These are phyloP conservation scores for Lepetodrilus schrolli DNA, from an alignment of 2,888 invertebrate genomes.

Conservation along the genomic window DNA sequence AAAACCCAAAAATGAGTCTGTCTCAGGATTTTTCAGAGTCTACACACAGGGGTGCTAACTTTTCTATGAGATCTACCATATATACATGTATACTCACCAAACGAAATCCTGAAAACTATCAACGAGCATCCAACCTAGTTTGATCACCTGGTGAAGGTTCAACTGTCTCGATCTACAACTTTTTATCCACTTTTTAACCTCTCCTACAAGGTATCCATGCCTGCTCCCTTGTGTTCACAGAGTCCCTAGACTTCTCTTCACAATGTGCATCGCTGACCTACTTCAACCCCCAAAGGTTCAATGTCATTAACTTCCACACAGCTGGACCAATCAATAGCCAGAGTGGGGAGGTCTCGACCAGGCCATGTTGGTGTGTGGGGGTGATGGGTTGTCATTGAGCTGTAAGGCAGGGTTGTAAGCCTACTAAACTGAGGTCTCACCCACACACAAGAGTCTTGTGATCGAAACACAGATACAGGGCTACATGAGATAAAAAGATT, in stretches of 20 bases:
- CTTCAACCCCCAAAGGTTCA: conserved; percentile 25
- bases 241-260: neutral
- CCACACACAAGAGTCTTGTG: neutral
- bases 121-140: no score
- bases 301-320: conserved; percentile 22
- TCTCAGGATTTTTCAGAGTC: no score
- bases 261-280: conserved; percentile 16
- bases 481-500: neutral
- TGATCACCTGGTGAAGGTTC: no score
- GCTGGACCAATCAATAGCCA: conserved; percentile 10
- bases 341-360: conserved; percentile 3
- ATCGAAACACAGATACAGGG: neutral
- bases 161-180: neutral
- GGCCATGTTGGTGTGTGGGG: neutral
- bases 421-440: neutral
- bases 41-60: no score
- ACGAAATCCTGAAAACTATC: no score
- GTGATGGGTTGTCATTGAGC: neutral
- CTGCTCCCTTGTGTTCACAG: no score
- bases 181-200: conserved; percentile 6
- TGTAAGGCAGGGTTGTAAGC: no score
- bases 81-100: no score
- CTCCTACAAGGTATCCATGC: conserved; percentile 6
- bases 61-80: no score
- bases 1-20: no score